Percentiles rank a stretch among this genome's conserved stretches.
These are phyloP conservation scores for Manduca sexta DNA, from an alignment of 1,140 invertebrate genomes.

Conservation along the genomic window DNA sequence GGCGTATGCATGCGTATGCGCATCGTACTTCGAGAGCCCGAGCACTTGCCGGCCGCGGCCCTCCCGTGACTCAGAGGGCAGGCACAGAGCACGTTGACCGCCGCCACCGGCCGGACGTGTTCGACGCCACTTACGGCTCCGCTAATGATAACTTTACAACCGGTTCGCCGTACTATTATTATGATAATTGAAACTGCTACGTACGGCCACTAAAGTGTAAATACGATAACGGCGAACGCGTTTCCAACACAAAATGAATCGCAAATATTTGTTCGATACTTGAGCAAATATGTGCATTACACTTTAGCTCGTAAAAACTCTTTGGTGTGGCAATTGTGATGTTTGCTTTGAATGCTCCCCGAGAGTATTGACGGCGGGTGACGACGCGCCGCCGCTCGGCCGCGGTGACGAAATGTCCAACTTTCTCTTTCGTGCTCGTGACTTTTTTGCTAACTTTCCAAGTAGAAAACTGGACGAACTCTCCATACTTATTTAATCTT, in stretches of 20 bases:
- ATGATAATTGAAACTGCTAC: conserved; percentile 19
- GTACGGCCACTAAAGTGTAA: conserved; percentile 16
- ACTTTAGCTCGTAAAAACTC: neutral
- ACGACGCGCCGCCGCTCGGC: neutral
- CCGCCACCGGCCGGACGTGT: conserved; percentile 23
- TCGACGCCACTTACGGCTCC: conserved; percentile 16
- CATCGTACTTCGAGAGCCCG: no score
- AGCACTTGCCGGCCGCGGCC: neutral
- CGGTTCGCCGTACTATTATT: conserved; percentile 31
- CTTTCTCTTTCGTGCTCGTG: conserved; percentile 17
- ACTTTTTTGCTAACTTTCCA: conserved; percentile 10
- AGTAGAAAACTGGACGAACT: neutral
- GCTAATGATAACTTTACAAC: conserved; percentile 29
- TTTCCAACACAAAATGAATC: neutral
- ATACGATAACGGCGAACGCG: conserved; percentile 18
- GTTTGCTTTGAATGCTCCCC: no score
- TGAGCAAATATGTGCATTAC: conserved; percentile 10
- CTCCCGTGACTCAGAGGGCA: conserved; percentile 25
- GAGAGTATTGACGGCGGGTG: neutral
- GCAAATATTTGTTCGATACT: conserved; percentile 5
- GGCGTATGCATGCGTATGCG: no score
- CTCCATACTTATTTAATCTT: neutral
- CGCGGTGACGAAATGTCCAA: neutral
- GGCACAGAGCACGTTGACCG: conserved; percentile 38
- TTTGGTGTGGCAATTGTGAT: neutral